Conservation (phyloP, 2,113 vertebrate genomes). For the Damaliscus lunatus region DNA sequence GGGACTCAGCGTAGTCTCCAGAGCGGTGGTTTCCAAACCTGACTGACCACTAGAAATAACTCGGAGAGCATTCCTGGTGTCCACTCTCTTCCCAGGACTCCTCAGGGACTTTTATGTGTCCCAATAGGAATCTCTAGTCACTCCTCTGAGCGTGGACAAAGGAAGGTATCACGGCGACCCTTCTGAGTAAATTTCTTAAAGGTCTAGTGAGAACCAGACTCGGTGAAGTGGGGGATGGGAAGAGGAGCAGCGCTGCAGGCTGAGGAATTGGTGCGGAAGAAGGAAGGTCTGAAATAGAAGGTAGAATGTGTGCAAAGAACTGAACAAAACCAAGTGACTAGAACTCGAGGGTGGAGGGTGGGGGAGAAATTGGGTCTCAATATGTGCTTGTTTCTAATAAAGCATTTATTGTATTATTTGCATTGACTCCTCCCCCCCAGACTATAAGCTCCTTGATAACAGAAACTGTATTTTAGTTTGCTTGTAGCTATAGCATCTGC, state of each 20-base stretch:
- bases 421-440: not conserved
- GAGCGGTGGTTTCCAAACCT: not conserved
- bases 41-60: not conserved
- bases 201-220: not conserved
- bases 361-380: not conserved
- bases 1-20: not conserved
- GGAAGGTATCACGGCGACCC: not conserved
- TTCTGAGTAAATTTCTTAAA: not conserved
- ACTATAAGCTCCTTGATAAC: not conserved
- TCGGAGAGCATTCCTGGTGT: not conserved
- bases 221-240: not conserved
- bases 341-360: not conserved
- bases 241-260: not conserved
- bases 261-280: not conserved
- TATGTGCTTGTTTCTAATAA: not conserved
- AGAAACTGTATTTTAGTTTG: not conserved
- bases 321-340: not conserved
- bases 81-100: not conserved
- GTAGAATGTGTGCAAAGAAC: not conserved
- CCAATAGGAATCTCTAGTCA: not conserved
- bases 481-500: not conserved
- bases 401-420: not conserved
- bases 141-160: not conserved
- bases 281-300: not conserved
- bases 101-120: not conserved